Evolutionary conservation across 92 coral and sea anemone genomes (phyloP), one percentile per base, ranked within the genome.

Genomic region (Metridium senile): DNA sequence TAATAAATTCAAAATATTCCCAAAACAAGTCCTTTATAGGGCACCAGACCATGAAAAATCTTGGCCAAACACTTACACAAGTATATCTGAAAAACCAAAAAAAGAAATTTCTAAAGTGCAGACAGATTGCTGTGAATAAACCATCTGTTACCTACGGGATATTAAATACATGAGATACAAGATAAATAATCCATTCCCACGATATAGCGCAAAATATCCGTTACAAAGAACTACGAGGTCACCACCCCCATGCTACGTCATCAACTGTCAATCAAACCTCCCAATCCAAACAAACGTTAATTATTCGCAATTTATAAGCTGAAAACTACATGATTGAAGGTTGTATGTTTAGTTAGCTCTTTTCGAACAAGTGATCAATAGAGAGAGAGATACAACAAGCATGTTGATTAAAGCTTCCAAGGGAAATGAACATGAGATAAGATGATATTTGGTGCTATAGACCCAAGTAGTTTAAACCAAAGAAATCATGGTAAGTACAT

Each of bases 401-500:
- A 73, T 6, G 67, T 51, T 22, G 77, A 10, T 33, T 33, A 35
- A n/a, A 18, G 21, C 51, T 57, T 13, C 8, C 45, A 28, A 73
- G 30, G 29, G 58, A 35, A n/a, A 33, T 57, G 68, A 33, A 33
- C 61, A 18, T 9, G 23, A 31, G 26, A 33, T 33, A 32, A 8
- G 57, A 73, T 73, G 78, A 73, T 58, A 1, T 58, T 73, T 33
- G 33, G 54, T 54, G 78, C 78, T 43, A 2, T 73, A 26, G 78
- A 73, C 56, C 67, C 45, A 25, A 62, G 58, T 57, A 26, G 30
- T 19, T 3, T 73, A 8, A 31, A 73, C 34, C 57, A 33, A 22
- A 58, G 39, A 7, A 30, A 63, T 13, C n/a, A 33, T 62, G 78
- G 78, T 73, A 25, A 58, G 68, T 16, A 1, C 18, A 0, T n/a